Conservation (phyloP, 2,113 vertebrate genomes). For the Xiphophorus hellerii region DNA sequence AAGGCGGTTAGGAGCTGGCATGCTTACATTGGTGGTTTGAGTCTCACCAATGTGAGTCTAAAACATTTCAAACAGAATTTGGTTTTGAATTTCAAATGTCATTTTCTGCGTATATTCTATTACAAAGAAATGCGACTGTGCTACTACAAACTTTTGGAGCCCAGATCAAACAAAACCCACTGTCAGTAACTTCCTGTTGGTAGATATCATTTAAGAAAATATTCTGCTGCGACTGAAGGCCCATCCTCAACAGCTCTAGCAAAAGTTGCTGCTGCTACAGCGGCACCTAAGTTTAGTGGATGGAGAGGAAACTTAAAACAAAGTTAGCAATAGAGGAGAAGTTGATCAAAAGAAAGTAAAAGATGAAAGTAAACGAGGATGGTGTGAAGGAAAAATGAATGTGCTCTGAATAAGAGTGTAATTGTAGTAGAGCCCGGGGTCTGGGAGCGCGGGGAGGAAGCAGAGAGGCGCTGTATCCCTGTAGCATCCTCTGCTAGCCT, state of each 20-base stretch:
- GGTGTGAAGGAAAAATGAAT: conserved; percentile 6
- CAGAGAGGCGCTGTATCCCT: conserved; percentile 41
- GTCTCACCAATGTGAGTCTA: too few species aligned
- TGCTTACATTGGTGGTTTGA: too few species aligned
- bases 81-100: too few species aligned
- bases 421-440: conserved; percentile 37
- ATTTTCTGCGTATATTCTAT: too few species aligned
- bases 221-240: too few species aligned
- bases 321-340: conserved; percentile 49
- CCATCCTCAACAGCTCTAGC: background rate
- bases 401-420: conserved; percentile 9
- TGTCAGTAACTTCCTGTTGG: too few species aligned
- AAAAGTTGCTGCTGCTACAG: background rate
- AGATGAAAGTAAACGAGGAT: conserved; percentile 42
- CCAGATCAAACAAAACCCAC: too few species aligned
- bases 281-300: background rate
- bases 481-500: conserved; percentile 56
- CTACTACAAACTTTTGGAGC: too few species aligned
- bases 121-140: too few species aligned
- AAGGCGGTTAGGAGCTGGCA: too few species aligned
- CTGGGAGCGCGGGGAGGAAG: conserved; percentile 55
- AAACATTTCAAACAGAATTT: too few species aligned
- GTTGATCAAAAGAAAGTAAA: conserved; percentile 29
- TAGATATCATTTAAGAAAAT: too few species aligned
- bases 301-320: conserved; percentile 8